A percentile compares a stretch with the other conserved stretches of the same genome.
Evolutionary conservation across 2,797 vertebrate genomes (phyloP).

Genomic region (Neosalanx taihuensis): DNA sequence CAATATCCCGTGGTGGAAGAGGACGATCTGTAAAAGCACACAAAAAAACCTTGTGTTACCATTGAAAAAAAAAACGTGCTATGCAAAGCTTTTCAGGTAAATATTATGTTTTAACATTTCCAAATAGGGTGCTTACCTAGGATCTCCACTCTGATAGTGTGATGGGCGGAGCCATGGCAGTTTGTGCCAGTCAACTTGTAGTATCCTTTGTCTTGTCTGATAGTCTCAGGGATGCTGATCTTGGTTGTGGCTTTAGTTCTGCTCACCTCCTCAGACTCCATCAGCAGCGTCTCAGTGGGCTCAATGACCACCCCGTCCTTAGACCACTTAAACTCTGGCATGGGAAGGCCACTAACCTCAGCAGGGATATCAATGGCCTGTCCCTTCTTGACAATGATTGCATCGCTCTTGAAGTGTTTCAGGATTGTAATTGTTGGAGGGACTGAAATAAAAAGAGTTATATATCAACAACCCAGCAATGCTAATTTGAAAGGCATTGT

Average conservation of each 20-base stretch:
- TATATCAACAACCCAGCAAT: not conserved
- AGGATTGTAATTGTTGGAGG: slow-evolving; percentile 84
- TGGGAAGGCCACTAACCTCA: slow-evolving; percentile 89
- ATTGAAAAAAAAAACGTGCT: too few relatives aligned
- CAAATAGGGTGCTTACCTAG: slow-evolving; percentile 58
- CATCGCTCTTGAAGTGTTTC: slow-evolving; percentile 84
- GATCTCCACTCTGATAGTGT: slow-evolving; percentile 64
- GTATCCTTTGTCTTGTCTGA: slow-evolving; percentile 83
- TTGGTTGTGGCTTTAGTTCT: slow-evolving; percentile 84
- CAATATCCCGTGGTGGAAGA: slow-evolving; percentile 86
- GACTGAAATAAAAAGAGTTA: slow-evolving; percentile 67
- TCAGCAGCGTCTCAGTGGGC: slow-evolving; percentile 78
- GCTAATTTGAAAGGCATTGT: not conserved
- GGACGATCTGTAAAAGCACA: slow-evolving; percentile 82
- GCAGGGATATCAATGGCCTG: slow-evolving; percentile 88
- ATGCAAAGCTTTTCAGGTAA: not conserved
- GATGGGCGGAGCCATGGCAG: slow-evolving; percentile 78
- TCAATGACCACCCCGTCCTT: slow-evolving; percentile 83
- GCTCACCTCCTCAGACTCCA: slow-evolving; percentile 86
- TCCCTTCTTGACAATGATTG: slow-evolving; percentile 87
- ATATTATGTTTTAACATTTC: not conserved
- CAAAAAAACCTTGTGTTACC: not conserved
- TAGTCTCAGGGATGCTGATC: slow-evolving; percentile 79
- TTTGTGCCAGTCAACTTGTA: slow-evolving; percentile 90
- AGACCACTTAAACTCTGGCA: slow-evolving; percentile 89